Percentiles rank a stretch among this genome's conserved stretches.
Evolutionary conservation across 2,888 invertebrate species (phyloP).

Genomic region (Cybosia mesomella): DNA sequence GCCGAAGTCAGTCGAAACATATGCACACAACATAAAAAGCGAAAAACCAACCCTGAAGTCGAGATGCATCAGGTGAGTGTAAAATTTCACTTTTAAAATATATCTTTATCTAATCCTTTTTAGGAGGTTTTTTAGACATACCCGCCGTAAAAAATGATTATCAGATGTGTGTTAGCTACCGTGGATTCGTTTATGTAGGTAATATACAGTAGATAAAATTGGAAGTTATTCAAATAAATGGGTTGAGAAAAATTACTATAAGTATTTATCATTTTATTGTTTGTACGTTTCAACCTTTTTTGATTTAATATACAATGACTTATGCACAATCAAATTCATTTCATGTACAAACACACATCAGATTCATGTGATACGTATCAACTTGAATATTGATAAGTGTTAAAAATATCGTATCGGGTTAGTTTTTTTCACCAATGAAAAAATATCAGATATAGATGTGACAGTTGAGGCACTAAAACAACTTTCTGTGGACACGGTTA

Average conservation of each 20-base stretch:
- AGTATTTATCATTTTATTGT: background rate
- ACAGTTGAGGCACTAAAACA: slow-evolving; percentile 80
- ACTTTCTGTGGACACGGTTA: slow-evolving; percentile 76
- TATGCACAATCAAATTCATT: background rate
- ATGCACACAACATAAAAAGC: slow-evolving; percentile 45
- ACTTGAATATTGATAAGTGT: slow-evolving; percentile 43
- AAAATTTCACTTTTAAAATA: slow-evolving; percentile 72
- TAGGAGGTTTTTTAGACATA: slow-evolving; percentile 48
- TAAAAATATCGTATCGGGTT: slow-evolving; percentile 59
- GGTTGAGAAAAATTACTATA: background rate
- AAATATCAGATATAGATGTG: slow-evolving; percentile 78
- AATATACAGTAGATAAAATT: background rate
- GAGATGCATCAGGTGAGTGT: slow-evolving; percentile 60
- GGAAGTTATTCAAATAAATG: background rate
- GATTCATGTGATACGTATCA: slow-evolving; percentile 22
- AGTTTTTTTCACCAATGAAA: slow-evolving; percentile 58
- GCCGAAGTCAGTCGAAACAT: slow-evolving; percentile 45
- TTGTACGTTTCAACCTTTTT: background rate
- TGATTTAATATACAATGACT: background rate
- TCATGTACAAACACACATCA: slow-evolving; percentile 51
- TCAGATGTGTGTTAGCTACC: slow-evolving; percentile 41
- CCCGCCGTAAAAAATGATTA: slow-evolving; percentile 55
- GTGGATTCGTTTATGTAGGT: background rate
- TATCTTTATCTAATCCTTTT: slow-evolving; percentile 68
- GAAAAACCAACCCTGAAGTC: slow-evolving; percentile 36